A percentile compares a stretch with the other conserved stretches of the same genome.
These are phyloP conservation scores for Girardia tigrina DNA, from an alignment of 2,888 invertebrate species.

Conservation along the genomic window DNA sequence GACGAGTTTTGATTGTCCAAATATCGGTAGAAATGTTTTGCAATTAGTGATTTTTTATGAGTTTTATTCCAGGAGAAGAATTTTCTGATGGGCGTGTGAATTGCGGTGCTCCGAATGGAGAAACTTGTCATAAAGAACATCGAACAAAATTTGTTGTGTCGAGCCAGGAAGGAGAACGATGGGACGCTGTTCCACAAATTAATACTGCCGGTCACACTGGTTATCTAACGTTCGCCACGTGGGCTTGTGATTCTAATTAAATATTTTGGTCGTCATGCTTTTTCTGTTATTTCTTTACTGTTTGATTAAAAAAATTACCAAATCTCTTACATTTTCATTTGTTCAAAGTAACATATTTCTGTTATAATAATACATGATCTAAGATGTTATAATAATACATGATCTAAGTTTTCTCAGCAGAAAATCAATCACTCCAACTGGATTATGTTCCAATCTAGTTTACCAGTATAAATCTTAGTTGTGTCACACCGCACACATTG, in stretches of 20 bases:
- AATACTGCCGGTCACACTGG: conserved; percentile 83
- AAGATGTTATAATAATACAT: too few species aligned
- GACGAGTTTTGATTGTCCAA: neutral
- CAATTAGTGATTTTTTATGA: conserved; percentile 41
- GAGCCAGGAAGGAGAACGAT: neutral
- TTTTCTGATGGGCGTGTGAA: neutral
- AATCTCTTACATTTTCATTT: too few species aligned
- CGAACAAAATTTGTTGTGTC: neutral
- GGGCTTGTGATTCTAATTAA: conserved; percentile 50
- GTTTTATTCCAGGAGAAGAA: neutral
- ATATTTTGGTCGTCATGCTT: neutral
- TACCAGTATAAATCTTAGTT: too few species aligned
- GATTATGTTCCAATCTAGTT: too few species aligned
- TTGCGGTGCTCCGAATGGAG: neutral
- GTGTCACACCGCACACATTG: too few species aligned
- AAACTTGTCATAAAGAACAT: neutral
- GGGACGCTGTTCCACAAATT: conserved; percentile 59
- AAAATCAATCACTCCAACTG: too few species aligned
- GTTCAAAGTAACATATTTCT: too few species aligned
- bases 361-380: too few species aligned
- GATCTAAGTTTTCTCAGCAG: too few species aligned
- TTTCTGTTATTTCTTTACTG: too few species aligned
- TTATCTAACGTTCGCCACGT: conserved; percentile 78
- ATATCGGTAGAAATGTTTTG: conserved; percentile 29
- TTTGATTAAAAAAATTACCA: too few species aligned